phyloP scores from a whole-genome alignment of 1,140 invertebrate species.

The Dryas iulia region DNA sequence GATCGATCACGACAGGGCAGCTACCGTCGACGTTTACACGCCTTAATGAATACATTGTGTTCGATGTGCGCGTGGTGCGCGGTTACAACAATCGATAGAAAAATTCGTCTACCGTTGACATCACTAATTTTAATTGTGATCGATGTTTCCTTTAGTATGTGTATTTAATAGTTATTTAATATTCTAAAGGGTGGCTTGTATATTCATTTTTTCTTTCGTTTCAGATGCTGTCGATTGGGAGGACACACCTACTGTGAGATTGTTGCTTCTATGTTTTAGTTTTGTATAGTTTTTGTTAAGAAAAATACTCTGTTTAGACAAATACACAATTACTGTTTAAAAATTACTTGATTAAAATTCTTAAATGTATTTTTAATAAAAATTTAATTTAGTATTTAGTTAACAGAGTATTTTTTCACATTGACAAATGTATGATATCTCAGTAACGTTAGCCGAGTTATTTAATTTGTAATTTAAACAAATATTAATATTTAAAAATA shows the following conservation, averaged over 20 bases:
- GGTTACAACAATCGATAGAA: constrained; percentile 58
- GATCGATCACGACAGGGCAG: constrained; percentile 61
- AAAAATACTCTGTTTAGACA: too few relatives aligned
- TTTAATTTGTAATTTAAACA: too few relatives aligned
- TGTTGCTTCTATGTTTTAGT: background rate
- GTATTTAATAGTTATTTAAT: background rate
- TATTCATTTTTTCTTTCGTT: constrained; percentile 38
- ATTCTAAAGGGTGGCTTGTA: constrained; percentile 13
- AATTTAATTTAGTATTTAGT: too few relatives aligned
- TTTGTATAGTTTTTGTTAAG: background rate
- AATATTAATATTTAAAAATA: background rate
- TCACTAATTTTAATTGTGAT: constrained; percentile 57
- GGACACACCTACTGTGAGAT: background rate
- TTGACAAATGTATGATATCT: too few relatives aligned
- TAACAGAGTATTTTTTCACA: too few relatives aligned
- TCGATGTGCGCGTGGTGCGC: constrained; percentile 39
- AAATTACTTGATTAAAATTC: too few relatives aligned
- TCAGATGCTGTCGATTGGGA: constrained; percentile 31
- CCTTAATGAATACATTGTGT: constrained; percentile 51
- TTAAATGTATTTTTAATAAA: too few relatives aligned
- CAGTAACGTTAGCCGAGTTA: too few relatives aligned
- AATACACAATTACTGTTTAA: too few relatives aligned
- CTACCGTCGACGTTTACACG: constrained; percentile 48
- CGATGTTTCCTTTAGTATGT: constrained; percentile 35
- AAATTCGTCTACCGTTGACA: constrained; percentile 47